These are phyloP conservation scores for Heliconius erato DNA, from an alignment of 2,888 invertebrate genomes.

Conservation along the genomic window DNA sequence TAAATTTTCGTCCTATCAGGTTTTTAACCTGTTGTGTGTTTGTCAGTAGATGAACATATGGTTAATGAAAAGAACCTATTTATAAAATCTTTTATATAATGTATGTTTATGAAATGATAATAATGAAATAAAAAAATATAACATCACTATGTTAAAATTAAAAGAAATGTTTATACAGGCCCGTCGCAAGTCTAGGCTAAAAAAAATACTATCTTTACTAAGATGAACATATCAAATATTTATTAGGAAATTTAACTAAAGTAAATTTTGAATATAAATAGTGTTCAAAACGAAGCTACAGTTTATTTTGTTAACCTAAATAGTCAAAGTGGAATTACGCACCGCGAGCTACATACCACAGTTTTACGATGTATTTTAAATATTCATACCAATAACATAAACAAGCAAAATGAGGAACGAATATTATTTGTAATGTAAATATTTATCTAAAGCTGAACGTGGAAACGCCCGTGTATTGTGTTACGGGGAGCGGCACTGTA, in stretches of 20 bases:
- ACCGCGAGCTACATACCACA: constrained; percentile 5
- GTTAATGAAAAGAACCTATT: not conserved
- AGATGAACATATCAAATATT: not conserved
- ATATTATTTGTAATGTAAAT: not conserved
- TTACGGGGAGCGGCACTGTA: not conserved
- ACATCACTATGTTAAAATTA: not conserved
- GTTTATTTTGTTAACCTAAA: constrained; percentile 20
- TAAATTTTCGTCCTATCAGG: not conserved
- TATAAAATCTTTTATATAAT: no score
- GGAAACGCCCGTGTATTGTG: not conserved
- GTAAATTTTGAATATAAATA: constrained; percentile 3
- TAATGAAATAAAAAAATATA: no score
- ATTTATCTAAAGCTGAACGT: constrained; percentile 10
- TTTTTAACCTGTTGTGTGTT: not conserved
- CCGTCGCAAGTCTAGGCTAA: not conserved
- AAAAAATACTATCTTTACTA: not conserved
- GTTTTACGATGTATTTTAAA: not conserved
- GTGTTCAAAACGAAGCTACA: not conserved
- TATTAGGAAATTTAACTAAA: not conserved
- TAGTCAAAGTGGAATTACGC: not conserved
- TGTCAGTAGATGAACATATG: not conserved
- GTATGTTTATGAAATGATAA: no score
- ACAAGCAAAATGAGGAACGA: not conserved
- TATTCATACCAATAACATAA: not conserved
- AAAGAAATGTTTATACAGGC: not conserved